These are phyloP conservation scores for Trachurus trachurus DNA, from an alignment of 2,797 vertebrate species.

Conservation along the genomic window DNA sequence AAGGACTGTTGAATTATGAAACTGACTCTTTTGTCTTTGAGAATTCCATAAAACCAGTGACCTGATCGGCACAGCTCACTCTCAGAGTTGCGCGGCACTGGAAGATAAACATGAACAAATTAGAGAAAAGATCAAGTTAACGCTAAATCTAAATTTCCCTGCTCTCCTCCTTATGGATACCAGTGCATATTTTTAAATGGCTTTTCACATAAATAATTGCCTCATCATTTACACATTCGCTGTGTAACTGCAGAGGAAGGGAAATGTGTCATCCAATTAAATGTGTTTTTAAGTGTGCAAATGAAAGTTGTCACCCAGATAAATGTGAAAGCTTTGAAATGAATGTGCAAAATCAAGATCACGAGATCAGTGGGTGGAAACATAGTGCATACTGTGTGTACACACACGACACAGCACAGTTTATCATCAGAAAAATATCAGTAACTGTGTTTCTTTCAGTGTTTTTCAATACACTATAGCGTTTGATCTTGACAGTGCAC, in stretches of 20 bases:
- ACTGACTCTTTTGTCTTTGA: slow-evolving; percentile 56
- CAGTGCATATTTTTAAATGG: background rate
- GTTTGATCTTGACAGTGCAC: no score
- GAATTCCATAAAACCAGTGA: slow-evolving; percentile 65
- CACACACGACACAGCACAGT: background rate
- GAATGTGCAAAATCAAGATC: background rate
- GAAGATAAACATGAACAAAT: slow-evolving; percentile 23
- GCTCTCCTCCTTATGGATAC: background rate
- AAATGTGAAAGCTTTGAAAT: background rate
- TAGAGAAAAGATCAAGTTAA: background rate
- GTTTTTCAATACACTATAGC: no score
- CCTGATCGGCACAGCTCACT: slow-evolving; percentile 42
- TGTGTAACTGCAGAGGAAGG: background rate
- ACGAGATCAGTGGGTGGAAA: background rate
- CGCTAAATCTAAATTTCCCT: background rate
- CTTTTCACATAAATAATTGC: background rate
- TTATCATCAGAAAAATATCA: background rate
- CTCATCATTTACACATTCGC: background rate
- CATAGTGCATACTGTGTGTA: background rate
- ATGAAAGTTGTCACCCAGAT: background rate
- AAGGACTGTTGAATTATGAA: slow-evolving; percentile 28
- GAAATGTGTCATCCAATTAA: background rate
- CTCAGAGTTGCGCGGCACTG: background rate
- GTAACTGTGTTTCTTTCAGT: no score
- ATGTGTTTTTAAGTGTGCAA: background rate